These are phyloP conservation scores for Iphiclides podalirius DNA, from an alignment of 2,888 invertebrate species.

Conservation along the genomic window DNA sequence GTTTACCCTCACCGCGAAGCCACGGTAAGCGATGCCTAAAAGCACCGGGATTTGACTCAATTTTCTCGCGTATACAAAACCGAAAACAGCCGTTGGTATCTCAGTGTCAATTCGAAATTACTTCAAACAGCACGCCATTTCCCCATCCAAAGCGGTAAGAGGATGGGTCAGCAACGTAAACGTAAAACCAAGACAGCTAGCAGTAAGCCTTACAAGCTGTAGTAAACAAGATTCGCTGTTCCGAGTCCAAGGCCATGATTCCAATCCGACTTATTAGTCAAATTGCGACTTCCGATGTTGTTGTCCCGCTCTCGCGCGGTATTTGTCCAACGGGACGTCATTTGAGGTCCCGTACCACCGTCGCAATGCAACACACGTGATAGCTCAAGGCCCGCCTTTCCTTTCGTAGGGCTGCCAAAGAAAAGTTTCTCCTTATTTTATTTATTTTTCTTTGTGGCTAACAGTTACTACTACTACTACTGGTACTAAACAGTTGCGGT, in stretches of 20 bases:
- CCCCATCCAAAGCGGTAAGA: no score
- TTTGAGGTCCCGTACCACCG: conserved; percentile 33
- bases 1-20: no score
- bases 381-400: conserved; percentile 34
- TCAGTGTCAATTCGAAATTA: no score
- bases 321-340: conserved; percentile 44
- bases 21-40: no score
- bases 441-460: neutral
- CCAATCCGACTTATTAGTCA: conserved; percentile 7
- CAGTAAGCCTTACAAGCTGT: neutral
- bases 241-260: conserved; percentile 13
- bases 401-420: conserved; percentile 31
- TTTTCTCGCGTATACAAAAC: no score
- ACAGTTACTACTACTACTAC: no score
- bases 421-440: conserved; percentile 5
- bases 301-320: conserved; percentile 36
- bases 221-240: conserved; percentile 7
- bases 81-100: no score
- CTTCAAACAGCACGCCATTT: no score
- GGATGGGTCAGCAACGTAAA: no score
- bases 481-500: no score
- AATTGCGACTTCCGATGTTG: conserved; percentile 4
- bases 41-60: no score
- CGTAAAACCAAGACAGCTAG: no score
- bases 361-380: conserved; percentile 40